Conservation (phyloP, 1,140 invertebrate genomes). For the Pollicipes pollicipes region DNA sequence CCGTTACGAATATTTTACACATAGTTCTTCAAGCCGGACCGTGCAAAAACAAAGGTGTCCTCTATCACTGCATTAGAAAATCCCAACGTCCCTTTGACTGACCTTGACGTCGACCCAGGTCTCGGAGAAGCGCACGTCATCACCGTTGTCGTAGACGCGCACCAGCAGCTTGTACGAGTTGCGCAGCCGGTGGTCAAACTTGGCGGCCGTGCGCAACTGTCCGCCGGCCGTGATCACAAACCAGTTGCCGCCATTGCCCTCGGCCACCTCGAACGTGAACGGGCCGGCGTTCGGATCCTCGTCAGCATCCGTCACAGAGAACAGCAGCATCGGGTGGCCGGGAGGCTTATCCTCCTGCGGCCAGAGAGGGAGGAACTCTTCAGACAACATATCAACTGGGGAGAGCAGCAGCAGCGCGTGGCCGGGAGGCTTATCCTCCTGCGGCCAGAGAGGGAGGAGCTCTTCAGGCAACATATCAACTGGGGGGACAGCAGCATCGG, state of each 20-base stretch:
- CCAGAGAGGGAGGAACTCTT: background rate
- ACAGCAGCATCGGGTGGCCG: conserved; percentile 59
- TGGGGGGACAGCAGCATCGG: too few species aligned
- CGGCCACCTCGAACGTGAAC: conserved; percentile 48
- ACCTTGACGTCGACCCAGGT: conserved; percentile 61
- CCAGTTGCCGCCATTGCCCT: conserved; percentile 65
- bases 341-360: conserved; percentile 59
- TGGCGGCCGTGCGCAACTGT: conserved; percentile 60
- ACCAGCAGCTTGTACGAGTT: conserved; percentile 66
- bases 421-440: too few species aligned
- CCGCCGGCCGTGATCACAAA: conserved; percentile 76
- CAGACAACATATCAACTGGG: background rate
- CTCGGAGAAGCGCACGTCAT: conserved; percentile 70
- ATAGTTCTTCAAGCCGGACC: background rate
- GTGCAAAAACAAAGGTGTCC: background rate
- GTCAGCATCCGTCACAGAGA: conserved; percentile 72
- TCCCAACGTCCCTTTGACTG: background rate
- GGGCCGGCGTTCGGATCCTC: conserved; percentile 65
- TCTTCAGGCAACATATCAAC: too few species aligned
- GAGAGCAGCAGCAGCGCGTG: background rate
- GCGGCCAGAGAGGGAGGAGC: too few species aligned
- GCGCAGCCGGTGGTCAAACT: conserved; percentile 68
- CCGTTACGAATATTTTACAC: background rate
- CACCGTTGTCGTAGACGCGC: conserved; percentile 85
- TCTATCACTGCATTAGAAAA: background rate